phyloP scores from a whole-genome alignment of 1,140 invertebrate species.

The Steinernema feltiae region DNA sequence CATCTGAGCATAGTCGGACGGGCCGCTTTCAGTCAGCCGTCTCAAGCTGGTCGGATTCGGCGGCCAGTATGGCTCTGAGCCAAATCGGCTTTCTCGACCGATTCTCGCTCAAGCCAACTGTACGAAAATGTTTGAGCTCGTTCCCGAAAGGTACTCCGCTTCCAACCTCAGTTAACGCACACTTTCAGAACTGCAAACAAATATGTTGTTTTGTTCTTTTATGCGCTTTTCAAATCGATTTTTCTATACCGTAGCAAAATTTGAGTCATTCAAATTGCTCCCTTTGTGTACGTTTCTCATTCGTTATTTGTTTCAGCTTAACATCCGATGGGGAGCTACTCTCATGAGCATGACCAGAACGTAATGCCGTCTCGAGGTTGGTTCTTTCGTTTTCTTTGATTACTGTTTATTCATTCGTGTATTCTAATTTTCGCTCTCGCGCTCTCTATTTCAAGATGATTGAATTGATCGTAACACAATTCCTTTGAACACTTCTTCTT shows the following conservation, averaged over 20 bases:
- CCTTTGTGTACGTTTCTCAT: neutral
- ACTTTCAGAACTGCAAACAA: neutral
- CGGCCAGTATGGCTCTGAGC: neutral
- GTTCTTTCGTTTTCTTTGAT: neutral
- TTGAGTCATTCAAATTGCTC: neutral
- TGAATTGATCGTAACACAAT: neutral
- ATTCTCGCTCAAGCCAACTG: slow-evolving; percentile 2
- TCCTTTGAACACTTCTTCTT: neutral
- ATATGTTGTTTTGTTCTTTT: neutral
- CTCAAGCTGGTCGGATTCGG: neutral
- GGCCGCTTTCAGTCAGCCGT: neutral
- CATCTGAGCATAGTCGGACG: neutral
- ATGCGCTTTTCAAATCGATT: neutral
- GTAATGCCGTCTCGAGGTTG: slow-evolving; percentile 10
- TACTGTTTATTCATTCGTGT: neutral
- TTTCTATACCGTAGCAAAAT: neutral
- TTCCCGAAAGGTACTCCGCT: neutral
- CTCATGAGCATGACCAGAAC: slow-evolving; percentile 8
- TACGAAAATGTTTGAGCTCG: neutral
- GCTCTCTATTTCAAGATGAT: too few relatives aligned
- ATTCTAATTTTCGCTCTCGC: neutral
- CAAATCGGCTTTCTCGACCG: neutral
- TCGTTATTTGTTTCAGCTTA: neutral
- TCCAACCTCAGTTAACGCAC: neutral
- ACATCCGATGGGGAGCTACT: slow-evolving; percentile 13